Percentiles rank a stretch among this genome's conserved stretches.
Conservation (phyloP, 2,797 vertebrate species). For the Furcifer pardalis region DNA sequence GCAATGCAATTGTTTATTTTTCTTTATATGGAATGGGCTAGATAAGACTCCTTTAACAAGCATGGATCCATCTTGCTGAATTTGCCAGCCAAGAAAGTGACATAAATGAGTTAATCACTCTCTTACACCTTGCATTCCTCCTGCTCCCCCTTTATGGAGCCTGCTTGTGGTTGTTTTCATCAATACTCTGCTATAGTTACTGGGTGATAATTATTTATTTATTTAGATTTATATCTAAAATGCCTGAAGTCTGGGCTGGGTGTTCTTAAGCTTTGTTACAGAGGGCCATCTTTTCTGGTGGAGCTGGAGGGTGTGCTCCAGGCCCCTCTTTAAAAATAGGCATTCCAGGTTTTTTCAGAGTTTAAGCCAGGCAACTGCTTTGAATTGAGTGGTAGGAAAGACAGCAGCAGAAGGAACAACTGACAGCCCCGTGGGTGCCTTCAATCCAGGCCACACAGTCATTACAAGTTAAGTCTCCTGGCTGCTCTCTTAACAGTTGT, state of each 20-base stretch:
- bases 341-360: fast-evolving
- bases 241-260: background rate
- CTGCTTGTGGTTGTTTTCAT: constrained; percentile 7
- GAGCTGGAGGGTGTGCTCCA: background rate
- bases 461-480: constrained; percentile 25
- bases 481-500: constrained; percentile 58
- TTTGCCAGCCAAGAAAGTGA: background rate
- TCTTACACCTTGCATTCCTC: background rate
- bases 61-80: too few relatives aligned
- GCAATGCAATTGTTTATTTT: background rate
- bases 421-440: constrained; percentile 32
- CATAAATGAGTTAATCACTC: background rate
- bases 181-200: constrained; percentile 3
- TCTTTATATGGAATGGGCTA: background rate
- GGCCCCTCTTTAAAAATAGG: constrained; percentile 39
- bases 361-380: constrained; percentile 30
- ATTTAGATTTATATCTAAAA: too few relatives aligned
- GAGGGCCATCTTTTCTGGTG: background rate
- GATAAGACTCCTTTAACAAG: background rate
- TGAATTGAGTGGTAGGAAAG: constrained; percentile 19
- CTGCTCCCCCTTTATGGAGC: background rate
- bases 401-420: constrained; percentile 14
- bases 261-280: background rate
- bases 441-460: constrained; percentile 40
- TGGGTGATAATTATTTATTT: too few relatives aligned